These are phyloP conservation scores for Aeoliscus strigatus DNA, from an alignment of 2,797 vertebrate genomes.

Conservation along the genomic window DNA sequence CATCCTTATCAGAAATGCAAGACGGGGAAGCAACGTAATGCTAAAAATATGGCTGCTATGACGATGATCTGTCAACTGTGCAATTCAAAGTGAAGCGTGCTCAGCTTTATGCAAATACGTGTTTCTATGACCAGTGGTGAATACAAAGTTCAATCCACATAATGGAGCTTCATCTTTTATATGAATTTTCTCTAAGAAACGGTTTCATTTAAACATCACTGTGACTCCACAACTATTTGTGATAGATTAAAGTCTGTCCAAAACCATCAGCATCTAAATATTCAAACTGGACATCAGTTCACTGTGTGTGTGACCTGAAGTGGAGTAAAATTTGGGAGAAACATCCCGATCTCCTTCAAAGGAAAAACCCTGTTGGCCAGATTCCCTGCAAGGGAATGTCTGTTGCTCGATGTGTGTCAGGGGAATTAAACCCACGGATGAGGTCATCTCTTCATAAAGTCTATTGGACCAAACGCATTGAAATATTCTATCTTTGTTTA, in stretches of 20 bases:
- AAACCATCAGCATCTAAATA: slow-evolving; percentile 15
- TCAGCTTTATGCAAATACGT: slow-evolving; percentile 44
- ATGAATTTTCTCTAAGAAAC: slow-evolving; percentile 13
- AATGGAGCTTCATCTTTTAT: slow-evolving; percentile 39
- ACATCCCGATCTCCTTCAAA: slow-evolving; percentile 56
- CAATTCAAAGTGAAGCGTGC: slow-evolving; percentile 33
- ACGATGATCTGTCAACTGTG: slow-evolving; percentile 23
- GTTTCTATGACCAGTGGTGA: slow-evolving; percentile 25
- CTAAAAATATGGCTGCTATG: slow-evolving; percentile 4
- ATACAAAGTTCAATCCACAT: slow-evolving; percentile 29
- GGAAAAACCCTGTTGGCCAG: slow-evolving; percentile 63
- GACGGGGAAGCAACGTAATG: too few species aligned
- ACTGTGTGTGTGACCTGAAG: slow-evolving; percentile 59
- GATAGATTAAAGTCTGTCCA: slow-evolving; percentile 39
- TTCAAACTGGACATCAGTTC: slow-evolving; percentile 30
- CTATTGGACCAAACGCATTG: slow-evolving; percentile 44
- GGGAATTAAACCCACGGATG: slow-evolving; percentile 58
- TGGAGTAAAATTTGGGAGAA: slow-evolving; percentile 56
- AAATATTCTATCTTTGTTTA: too few species aligned
- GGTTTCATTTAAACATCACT: slow-evolving; percentile 26
- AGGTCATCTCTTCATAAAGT: slow-evolving; percentile 65
- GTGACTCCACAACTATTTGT: slow-evolving; percentile 16
- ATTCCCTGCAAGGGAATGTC: slow-evolving; percentile 51
- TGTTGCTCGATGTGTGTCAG: slow-evolving; percentile 53
- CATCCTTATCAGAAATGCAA: slow-evolving; percentile 11